Evolutionary conservation across 2,888 invertebrate species (phyloP), one percentile per base, ranked within the genome.

Genomic region (Phasia obesa): DNA sequence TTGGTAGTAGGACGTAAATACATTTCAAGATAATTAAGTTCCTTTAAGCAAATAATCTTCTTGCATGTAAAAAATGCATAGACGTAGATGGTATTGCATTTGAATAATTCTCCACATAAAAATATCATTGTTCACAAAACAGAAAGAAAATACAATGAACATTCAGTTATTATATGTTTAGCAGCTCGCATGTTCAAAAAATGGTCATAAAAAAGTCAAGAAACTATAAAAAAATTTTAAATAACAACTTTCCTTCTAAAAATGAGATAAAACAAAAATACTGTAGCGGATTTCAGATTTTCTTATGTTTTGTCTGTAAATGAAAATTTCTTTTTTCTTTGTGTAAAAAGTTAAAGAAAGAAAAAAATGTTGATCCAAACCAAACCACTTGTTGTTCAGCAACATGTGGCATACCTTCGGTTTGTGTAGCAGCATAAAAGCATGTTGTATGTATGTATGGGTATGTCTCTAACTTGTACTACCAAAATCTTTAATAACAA

Each of bases 351-450:
- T 23, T 25, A 27, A 31, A 44, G 17, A 47, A 65, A 31, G 17
- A 49, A 57, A 49, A 59, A 73, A 31, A 67, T 55, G 59, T 42
- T 71, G 76, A 70, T 76, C 42, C 59, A 76, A 65, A 51, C 42
- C 59, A 76, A 65, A 51, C 59, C 71, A 79, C 79, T 79, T 79
- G 78, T 71, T 78, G 71, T 60, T 17, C 38, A 23, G 17, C 64
- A 70, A 71, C 78, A 57, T 78, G 78, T 49, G 55, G 71, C 64
- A 59, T 38, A 27, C 19, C 9, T 6, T 31, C 21, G 17, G 21
- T 17, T 44, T 47, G 11, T 47, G 21, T 21, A 47, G 31, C 35
- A 60, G 71, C 27, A 35, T 11, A 51, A 51, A 15, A 13, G 6
- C 17, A 23, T 21, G 17, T n/a, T 13, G 11, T 35, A 35, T 35